Percentiles rank a stretch among this genome's conserved stretches.
Evolutionary conservation across 2,797 vertebrate species (phyloP).

Genomic region (Ara ararauna): DNA sequence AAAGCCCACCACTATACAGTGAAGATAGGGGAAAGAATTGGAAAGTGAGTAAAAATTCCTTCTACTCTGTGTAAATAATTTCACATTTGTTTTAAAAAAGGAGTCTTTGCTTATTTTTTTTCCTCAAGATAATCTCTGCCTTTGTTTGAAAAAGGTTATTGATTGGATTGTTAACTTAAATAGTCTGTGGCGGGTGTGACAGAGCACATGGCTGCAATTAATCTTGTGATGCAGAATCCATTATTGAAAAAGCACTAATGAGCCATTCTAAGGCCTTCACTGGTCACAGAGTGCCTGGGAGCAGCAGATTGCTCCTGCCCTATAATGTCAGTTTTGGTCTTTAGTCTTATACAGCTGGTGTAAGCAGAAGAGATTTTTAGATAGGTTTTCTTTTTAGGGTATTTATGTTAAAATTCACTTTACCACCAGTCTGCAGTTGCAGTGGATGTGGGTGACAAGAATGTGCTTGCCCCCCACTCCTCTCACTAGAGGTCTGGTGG

Average conservation of each 20-base stretch:
- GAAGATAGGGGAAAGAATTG: conserved; percentile 9
- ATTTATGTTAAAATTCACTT: conserved; percentile 16
- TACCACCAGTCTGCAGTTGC: not conserved
- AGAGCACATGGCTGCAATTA: conserved; percentile 70
- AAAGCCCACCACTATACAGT: not conserved
- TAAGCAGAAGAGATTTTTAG: conserved; percentile 10
- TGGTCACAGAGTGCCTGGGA: conserved; percentile 63
- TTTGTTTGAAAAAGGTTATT: conserved; percentile 71
- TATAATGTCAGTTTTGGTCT: conserved; percentile 57
- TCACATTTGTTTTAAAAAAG: conserved; percentile 15
- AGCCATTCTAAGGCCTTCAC: conserved; percentile 65
- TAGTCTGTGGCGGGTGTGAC: conserved; percentile 69
- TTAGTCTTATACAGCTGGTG: not conserved
- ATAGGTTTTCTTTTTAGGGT: not conserved
- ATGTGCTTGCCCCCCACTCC: not conserved
- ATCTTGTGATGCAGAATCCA: conserved; percentile 69
- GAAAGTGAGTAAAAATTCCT: conserved; percentile 1
- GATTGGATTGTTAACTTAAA: conserved; percentile 73
- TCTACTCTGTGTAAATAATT: conserved; percentile 28
- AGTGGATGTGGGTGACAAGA: not conserved
- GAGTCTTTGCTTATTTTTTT: conserved; percentile 9
- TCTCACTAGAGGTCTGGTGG: not conserved
- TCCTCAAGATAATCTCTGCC: conserved; percentile 30
- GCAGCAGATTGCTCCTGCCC: conserved; percentile 68
- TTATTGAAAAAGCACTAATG: conserved; percentile 75